Evolutionary conservation across 2,113 vertebrate species (phyloP).

Genomic region (Salminus brasiliensis): DNA sequence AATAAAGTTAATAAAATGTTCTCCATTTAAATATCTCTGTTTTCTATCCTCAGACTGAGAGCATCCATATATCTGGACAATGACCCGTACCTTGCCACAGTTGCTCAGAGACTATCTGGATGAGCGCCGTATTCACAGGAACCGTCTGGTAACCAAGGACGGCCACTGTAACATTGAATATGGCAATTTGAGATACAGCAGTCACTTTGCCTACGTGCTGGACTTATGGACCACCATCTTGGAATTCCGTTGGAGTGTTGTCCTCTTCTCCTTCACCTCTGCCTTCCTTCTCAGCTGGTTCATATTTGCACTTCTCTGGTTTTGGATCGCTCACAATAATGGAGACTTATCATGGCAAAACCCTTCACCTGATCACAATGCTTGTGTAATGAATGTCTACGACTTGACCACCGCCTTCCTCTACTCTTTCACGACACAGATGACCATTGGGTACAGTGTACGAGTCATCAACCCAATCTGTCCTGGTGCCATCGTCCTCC

Average conservation of each 20-base stretch:
- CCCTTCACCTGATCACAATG: constrained; percentile 77
- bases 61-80: constrained; percentile 62
- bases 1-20: too few relatives aligned
- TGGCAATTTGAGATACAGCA: constrained; percentile 86
- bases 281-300: constrained; percentile 96
- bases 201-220: constrained; percentile 83
- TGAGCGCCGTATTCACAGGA: constrained; percentile 65
- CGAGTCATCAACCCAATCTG: constrained; percentile 87
- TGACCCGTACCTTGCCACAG: constrained; percentile 82
- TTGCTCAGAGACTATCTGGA: constrained; percentile 70
- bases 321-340: constrained; percentile 85
- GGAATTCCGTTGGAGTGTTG: constrained; percentile 91
- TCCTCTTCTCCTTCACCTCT: constrained; percentile 88
- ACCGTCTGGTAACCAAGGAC: constrained; percentile 90
- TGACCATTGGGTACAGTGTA: constrained; percentile 89
- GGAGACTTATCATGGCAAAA: constrained; percentile 89
- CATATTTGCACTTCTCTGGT: constrained; percentile 92
- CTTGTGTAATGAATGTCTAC: constrained; percentile 85
- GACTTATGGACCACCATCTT: constrained; percentile 97
- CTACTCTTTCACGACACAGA: constrained; percentile 95
- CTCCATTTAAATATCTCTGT: background rate
- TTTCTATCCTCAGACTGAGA: constrained; percentile 15
- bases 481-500: constrained; percentile 83
- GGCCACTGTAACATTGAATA: constrained; percentile 96
- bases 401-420: constrained; percentile 91